Percentiles rank a stretch among this genome's conserved stretches.
phyloP scores from a whole-genome alignment of 2,113 vertebrate species.

The Melanostigma gelatinosum region DNA sequence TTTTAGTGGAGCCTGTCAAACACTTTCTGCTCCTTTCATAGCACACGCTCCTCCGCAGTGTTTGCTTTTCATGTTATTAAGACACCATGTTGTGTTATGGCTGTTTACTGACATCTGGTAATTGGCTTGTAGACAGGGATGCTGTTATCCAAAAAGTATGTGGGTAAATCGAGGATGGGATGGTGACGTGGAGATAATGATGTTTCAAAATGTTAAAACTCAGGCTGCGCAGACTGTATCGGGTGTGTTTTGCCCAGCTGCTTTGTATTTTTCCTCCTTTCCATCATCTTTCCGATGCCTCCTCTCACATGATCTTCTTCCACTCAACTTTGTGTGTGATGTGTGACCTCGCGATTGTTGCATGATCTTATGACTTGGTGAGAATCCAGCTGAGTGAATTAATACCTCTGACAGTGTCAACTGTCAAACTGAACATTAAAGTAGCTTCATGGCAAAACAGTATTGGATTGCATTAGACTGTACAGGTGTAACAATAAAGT shows the following conservation, averaged over 20 bases:
- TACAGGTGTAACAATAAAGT: neutral
- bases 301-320: constrained; percentile 12
- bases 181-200: neutral
- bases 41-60: neutral
- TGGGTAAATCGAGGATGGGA: neutral
- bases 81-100: neutral
- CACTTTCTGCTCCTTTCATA: neutral
- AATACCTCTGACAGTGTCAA: neutral
- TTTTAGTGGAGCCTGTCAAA: constrained; percentile 22
- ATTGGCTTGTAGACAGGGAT: neutral
- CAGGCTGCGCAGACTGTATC: neutral
- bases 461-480: neutral
- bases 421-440: neutral
- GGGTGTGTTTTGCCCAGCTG: neutral
- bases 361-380: no score
- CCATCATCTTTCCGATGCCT: neutral
- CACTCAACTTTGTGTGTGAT: neutral
- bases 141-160: neutral
- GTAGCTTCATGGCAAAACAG: neutral
- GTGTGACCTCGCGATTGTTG: neutral
- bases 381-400: no score
- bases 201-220: neutral
- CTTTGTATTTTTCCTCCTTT: neutral
- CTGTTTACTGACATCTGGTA: neutral
- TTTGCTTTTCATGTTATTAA: neutral